A percentile compares a stretch with the other conserved stretches of the same genome.
These are phyloP conservation scores for Caenorhabditis sp. DNA, from an alignment of 2,888 invertebrate genomes.

Conservation along the genomic window DNA sequence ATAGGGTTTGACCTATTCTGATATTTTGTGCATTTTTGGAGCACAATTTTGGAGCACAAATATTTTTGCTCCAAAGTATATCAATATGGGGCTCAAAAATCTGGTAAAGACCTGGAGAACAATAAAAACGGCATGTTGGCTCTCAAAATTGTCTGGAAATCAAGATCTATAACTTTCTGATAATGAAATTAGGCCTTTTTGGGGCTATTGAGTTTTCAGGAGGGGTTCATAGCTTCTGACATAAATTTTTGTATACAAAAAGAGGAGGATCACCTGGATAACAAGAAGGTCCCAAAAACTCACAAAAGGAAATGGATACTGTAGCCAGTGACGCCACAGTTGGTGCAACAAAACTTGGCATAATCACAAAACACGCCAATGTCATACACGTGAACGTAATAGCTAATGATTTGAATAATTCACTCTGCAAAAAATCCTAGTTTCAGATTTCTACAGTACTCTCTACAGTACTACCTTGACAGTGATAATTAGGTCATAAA, in stretches of 20 bases:
- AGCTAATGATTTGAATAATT: slow-evolving; percentile 63
- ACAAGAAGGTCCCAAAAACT: slow-evolving; percentile 8
- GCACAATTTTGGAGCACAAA: too few species aligned
- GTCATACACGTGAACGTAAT: slow-evolving; percentile 66
- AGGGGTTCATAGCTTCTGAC: too few species aligned
- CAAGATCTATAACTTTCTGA: neutral
- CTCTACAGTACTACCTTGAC: slow-evolving; percentile 50
- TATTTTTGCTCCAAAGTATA: neutral
- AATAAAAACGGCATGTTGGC: too few species aligned
- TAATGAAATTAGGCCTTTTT: too few species aligned
- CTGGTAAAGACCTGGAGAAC: too few species aligned
- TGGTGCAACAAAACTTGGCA: slow-evolving; percentile 59
- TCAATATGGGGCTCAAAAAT: neutral
- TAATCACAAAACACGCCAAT: slow-evolving; percentile 62
- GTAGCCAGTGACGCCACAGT: slow-evolving; percentile 60
- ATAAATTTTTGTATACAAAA: too few species aligned
- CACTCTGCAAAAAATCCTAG: slow-evolving; percentile 42
- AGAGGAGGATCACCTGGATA: too few species aligned
- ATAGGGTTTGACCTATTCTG: too few species aligned
- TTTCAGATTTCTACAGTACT: slow-evolving; percentile 3
- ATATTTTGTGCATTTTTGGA: too few species aligned
- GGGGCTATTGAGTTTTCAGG: too few species aligned
- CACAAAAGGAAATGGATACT: slow-evolving; percentile 63
- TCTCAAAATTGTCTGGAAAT: too few species aligned
- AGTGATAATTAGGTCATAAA: slow-evolving; percentile 67